Evolutionary conservation across 2,113 vertebrate species (phyloP).

Genomic region (Megaleporinus macrocephalus): DNA sequence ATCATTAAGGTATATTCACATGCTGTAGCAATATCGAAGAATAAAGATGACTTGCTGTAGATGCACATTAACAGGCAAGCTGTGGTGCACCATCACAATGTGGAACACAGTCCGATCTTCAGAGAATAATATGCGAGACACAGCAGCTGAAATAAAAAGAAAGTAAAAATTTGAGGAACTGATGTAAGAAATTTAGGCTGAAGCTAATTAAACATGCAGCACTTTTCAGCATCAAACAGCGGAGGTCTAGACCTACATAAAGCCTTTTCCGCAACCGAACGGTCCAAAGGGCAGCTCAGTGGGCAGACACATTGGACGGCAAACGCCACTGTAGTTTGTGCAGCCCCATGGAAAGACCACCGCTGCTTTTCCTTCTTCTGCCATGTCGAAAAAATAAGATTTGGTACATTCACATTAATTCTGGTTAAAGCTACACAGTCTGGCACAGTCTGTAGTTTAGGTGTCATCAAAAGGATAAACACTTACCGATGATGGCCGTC

Average conservation of each 20-base stretch:
- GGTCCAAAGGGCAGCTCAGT: conserved; percentile 59
- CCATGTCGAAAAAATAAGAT: not conserved
- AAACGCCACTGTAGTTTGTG: conserved; percentile 58
- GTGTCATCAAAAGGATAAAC: not conserved
- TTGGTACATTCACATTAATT: not conserved
- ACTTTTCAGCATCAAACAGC: not conserved
- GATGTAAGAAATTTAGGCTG: not conserved
- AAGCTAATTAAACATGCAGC: not conserved
- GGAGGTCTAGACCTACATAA: conserved; percentile 55
- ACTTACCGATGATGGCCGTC: conserved; percentile 45
- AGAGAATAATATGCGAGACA: conserved; percentile 44
- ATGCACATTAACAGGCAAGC: not conserved
- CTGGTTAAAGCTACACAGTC: not conserved
- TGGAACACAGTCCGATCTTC: not conserved
- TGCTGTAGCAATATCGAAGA: not conserved
- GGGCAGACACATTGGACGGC: conserved; percentile 56
- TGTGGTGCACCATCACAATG: not conserved
- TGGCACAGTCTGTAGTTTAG: not conserved
- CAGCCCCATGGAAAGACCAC: conserved; percentile 59
- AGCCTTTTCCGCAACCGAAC: conserved; percentile 60
- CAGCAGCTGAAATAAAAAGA: conserved; percentile 56
- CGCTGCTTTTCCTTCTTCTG: conserved; percentile 43
- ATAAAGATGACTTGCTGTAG: not conserved
- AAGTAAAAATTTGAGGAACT: not conserved
- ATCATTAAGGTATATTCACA: not conserved